Base-by-base conservation (phyloP, 2,113 vertebrate species). In the Sebastes fasciatus region DNA sequence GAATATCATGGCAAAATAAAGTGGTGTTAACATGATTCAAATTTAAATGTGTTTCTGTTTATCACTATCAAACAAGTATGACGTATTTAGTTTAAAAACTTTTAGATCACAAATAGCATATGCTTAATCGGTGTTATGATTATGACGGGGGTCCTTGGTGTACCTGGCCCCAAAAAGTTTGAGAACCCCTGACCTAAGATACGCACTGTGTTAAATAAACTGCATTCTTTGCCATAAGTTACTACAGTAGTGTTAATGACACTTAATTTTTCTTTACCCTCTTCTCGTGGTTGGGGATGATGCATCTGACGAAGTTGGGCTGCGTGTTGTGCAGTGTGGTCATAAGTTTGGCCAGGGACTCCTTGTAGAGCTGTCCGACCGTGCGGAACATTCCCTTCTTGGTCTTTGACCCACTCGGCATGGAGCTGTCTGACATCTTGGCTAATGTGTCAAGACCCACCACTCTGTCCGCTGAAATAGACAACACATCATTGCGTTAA, bases 321-420 rank as follows among this genome's bases (percentile, higher is more conserved):
- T 96, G 98, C 12, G 98, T 99, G 62, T 99, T 99, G 91, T 97
- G 96, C 66, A 99, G 92, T 0, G 98, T 99, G 80, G 98, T 98
- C 98, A 99, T 99, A 75, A 99, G 96, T 89, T 99, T 99, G 74
- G 96, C 95, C 85, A 99, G 94, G 88, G 98, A 98, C 90, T 99
- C 98, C 88, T 99, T 99, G 77, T 99, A 99, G 64, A 99, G 97
- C 83, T 99, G 98, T 17, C 98, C 97, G 63, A 99, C 98, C 0
- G 98, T 99, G 57, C 98, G 97, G 94, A 99, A 99, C 98, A 99
- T 99, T 91, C 98, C 98, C 79, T 99, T 99, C 92, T 99, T 99
- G 80, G 98, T 97, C 91, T 99, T 99, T 75, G 98, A 99, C 76
- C 95, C 85, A 0, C 97, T 97, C 2, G 96, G 97, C 75, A 96